These are phyloP conservation scores for Pyralis farinalis DNA, from an alignment of 2,888 invertebrate genomes.

Conservation along the genomic window DNA sequence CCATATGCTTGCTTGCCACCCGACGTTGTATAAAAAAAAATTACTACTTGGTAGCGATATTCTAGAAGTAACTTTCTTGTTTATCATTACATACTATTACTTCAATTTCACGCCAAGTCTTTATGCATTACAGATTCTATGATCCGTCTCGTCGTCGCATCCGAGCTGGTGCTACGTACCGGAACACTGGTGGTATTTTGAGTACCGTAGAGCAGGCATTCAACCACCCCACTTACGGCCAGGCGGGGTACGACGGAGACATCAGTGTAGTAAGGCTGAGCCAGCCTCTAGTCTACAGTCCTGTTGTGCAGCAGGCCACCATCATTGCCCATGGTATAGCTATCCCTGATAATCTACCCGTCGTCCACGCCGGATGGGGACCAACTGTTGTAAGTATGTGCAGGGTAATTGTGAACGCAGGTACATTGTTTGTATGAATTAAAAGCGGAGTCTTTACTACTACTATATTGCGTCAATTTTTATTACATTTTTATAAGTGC, in stretches of 20 bases:
- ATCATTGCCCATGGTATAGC: conserved; percentile 19
- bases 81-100: too few relatives aligned
- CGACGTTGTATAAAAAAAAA: too few relatives aligned
- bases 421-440: too few relatives aligned
- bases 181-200: conserved; percentile 40
- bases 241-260: conserved; percentile 29
- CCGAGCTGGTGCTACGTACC: conserved; percentile 42
- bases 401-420: too few relatives aligned
- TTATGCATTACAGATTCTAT: conserved; percentile 15
- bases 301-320: conserved; percentile 18
- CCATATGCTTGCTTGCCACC: too few relatives aligned
- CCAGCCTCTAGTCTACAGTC: conserved; percentile 15
- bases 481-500: too few relatives aligned
- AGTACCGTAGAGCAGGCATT: conserved; percentile 13
- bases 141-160: conserved; percentile 33
- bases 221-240: conserved; percentile 31
- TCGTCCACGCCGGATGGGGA: conserved; percentile 35
- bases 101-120: too few relatives aligned
- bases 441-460: conserved; percentile 1
- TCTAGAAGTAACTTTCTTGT: too few relatives aligned
- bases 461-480: neutral
- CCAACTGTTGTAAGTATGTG: conserved; percentile 28
- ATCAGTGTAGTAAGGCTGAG: conserved; percentile 38
- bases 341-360: conserved; percentile 25
- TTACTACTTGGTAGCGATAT: too few relatives aligned